Base-by-base conservation (phyloP, 2,888 invertebrate genomes). In the Xylota segnis region DNA sequence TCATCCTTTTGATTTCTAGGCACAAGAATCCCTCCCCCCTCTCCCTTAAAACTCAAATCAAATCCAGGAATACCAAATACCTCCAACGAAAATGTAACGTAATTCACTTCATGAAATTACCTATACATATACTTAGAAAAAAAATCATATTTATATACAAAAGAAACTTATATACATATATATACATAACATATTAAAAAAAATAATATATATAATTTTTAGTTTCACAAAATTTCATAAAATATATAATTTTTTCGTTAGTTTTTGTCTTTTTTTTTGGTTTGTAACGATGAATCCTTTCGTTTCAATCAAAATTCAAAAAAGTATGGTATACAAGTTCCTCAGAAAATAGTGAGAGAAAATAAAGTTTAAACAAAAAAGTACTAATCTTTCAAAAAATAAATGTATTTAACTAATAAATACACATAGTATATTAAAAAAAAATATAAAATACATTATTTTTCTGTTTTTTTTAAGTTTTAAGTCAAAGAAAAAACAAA, bases 271-370 rank as follows among this genome's bases (percentile, higher is more conserved):
- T 87, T 89, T 87, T 89, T 89, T 89, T 90, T 89, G 87, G 87
- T 89, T 88, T 88, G 81, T 87, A 87, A 88, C 86, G 86, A 84
- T 84, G 81, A 71, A 71, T 81, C 70, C 75, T 75, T 86, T 86
- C 86, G 86, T 86, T 82, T 82, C 82, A 77, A 86, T 86, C 86
- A 86, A n/a, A n/a, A n/a, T 82, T 86, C 86, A 86, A 90, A 23
- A n/a, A 34, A 91, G 92, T 91, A 91, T 94, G 95, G 95, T 95
- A 95, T 95, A 95, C 95, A 95, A 95, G 95, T 95, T 95, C 95
- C 95, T 95, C 94, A 94, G 88, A 88, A 91, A 90, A 90, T 90
- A 90, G 91, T 89, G 88, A 89, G 90, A 89, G 90, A 90, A 89
- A 74, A 81, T 70, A 68, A 74, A 50, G 29, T 75, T 75, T 14